Conservation (phyloP, 1,140 invertebrate genomes). For the Eriosoma lanigerum region DNA sequence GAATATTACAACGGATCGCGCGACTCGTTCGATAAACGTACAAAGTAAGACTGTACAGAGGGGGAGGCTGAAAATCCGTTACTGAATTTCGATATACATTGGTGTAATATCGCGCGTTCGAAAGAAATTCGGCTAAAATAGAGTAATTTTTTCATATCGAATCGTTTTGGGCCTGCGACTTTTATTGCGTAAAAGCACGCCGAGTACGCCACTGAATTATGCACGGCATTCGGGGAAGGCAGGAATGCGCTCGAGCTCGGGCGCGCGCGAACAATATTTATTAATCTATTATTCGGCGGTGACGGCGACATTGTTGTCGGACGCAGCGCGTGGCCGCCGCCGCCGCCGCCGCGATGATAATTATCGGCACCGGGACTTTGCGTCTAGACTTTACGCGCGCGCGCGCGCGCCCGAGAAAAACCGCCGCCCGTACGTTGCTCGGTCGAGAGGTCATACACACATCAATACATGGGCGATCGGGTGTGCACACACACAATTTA, state of each 20-base stretch:
- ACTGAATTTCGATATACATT: too few species aligned
- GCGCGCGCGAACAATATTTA: neutral
- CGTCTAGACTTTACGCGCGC: conserved; percentile 4
- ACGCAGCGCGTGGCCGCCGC: neutral
- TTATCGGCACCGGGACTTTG: neutral
- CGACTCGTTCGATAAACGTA: neutral
- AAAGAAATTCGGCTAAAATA: too few species aligned
- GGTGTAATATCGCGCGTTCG: too few species aligned
- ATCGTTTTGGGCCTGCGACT: too few species aligned
- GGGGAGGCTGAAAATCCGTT: too few species aligned
- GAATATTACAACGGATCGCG: neutral
- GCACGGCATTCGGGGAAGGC: too few species aligned
- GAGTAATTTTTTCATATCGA: too few species aligned
- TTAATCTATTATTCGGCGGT: too few species aligned
- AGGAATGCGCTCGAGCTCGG: neutral
- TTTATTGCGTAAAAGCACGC: too few species aligned
- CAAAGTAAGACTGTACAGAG: too few species aligned
- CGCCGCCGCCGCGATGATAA: too few species aligned
- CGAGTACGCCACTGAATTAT: too few species aligned
- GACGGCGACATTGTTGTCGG: neutral
- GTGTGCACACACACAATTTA: conserved; percentile 2
- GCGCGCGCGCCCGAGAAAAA: neutral
- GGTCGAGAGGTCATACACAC: conserved; percentile 43
- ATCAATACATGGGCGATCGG: conserved; percentile 16
- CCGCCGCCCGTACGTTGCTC: neutral